These are phyloP conservation scores for Meandrina meandrites DNA, from an alignment of 92 coral and sea anemone species.

Conservation along the genomic window DNA sequence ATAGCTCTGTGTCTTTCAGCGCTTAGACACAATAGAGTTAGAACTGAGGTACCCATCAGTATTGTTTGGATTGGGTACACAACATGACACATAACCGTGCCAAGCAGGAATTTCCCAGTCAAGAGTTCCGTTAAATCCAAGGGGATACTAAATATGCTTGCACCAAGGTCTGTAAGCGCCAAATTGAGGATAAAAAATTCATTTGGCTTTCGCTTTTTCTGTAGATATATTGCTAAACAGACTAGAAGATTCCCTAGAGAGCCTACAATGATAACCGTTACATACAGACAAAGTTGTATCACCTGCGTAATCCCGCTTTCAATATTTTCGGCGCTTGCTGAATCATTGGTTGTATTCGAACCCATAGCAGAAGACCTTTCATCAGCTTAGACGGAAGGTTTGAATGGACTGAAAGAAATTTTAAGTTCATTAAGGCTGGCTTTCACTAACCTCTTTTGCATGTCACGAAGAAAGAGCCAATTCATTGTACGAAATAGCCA, in stretches of 20 bases:
- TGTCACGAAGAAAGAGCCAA: not conserved
- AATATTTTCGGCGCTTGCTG: not conserved
- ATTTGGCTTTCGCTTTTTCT: slow-evolving; percentile 46
- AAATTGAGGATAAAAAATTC: slow-evolving; percentile 68
- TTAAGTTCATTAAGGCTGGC: not conserved
- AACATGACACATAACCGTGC: slow-evolving; percentile 57
- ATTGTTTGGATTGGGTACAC: slow-evolving; percentile 77
- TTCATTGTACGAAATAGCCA: not conserved
- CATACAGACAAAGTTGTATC: slow-evolving; percentile 48
- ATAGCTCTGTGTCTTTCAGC: slow-evolving; percentile 70
- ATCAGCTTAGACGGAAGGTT: not conserved
- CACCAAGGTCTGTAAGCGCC: slow-evolving; percentile 69
- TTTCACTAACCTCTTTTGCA: not conserved
- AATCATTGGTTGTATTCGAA: slow-evolving; percentile 23
- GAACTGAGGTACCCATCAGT: slow-evolving; percentile 67
- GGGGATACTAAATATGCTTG: slow-evolving; percentile 66
- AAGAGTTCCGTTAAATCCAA: slow-evolving; percentile 65
- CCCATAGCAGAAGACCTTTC: not conserved
- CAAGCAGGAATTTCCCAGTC: slow-evolving; percentile 54
- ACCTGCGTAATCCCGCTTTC: not conserved
- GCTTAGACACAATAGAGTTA: slow-evolving; percentile 66
- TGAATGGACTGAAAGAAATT: not conserved
- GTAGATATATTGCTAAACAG: slow-evolving; percentile 52
- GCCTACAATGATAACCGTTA: slow-evolving; percentile 51
- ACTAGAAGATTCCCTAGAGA: slow-evolving; percentile 55